These are phyloP conservation scores for Aphidoletes aphidimyza DNA, from an alignment of 2,888 invertebrate species.

Conservation along the genomic window DNA sequence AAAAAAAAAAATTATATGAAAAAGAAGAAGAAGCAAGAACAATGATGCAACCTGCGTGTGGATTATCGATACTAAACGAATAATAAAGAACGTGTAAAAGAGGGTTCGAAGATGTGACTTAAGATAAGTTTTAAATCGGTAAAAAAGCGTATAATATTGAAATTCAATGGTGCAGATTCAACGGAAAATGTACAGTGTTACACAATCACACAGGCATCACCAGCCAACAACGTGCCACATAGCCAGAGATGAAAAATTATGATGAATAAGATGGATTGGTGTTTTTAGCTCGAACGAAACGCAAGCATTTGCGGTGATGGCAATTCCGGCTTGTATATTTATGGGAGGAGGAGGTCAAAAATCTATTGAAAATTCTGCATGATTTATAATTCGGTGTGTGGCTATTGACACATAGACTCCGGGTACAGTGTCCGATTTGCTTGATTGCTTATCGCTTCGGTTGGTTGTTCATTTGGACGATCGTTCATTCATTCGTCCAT, in stretches of 20 bases:
- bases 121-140: neutral
- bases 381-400: neutral
- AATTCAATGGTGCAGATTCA: neutral
- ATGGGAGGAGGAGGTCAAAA: slow-evolving; percentile 14
- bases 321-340: neutral
- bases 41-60: neutral
- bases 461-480: neutral
- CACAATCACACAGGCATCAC: neutral
- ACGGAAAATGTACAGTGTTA: neutral
- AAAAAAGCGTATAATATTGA: neutral
- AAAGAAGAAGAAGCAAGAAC: neutral
- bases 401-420: slow-evolving; percentile 14
- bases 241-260: neutral
- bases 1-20: neutral
- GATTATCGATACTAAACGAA: neutral
- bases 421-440: neutral
- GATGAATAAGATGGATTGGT: neutral
- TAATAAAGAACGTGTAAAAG: slow-evolving; percentile 39
- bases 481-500: neutral
- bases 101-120: too few species aligned
- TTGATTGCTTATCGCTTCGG: slow-evolving; percentile 3
- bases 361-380: neutral
- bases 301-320: too few species aligned
- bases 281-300: neutral
- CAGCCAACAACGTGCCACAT: neutral